Conservation (phyloP, 2,797 vertebrate genomes). For the Lithobates sylvaticus region DNA sequence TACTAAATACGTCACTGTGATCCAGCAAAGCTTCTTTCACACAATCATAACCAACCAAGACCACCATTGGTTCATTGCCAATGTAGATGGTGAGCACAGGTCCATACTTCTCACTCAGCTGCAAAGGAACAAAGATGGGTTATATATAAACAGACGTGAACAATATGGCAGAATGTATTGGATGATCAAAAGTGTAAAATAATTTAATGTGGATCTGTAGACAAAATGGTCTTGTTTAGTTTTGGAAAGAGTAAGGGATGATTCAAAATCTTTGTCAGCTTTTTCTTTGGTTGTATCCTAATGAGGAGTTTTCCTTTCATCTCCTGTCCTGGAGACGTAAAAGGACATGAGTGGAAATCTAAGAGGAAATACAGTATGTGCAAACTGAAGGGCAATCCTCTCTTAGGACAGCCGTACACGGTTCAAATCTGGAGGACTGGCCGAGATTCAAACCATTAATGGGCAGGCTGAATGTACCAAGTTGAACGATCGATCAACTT, state of each 20-base stretch:
- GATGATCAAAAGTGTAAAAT: not conserved
- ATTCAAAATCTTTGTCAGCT: not conserved
- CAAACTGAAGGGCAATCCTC: too few species aligned
- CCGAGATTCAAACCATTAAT: too few species aligned
- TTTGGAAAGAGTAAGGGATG: not conserved
- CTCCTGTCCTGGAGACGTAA: too few species aligned
- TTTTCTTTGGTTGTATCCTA: not conserved
- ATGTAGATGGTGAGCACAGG: slow-evolving; percentile 76
- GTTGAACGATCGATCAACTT: too few species aligned
- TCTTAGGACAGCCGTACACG: too few species aligned
- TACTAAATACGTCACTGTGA: slow-evolving; percentile 74
- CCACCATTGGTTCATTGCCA: slow-evolving; percentile 71
- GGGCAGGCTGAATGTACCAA: too few species aligned
- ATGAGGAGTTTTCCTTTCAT: too few species aligned
- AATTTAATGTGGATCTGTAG: not conserved
- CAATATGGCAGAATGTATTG: not conserved
- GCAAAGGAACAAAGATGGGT: not conserved
- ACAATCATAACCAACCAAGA: slow-evolving; percentile 74
- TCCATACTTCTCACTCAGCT: slow-evolving; percentile 77
- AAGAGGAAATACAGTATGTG: too few species aligned
- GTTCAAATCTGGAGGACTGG: too few species aligned
- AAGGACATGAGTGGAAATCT: not conserved
- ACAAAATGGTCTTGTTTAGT: not conserved
- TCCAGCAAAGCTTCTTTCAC: slow-evolving; percentile 76
- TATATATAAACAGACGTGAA: not conserved